A percentile compares a stretch with the other conserved stretches of the same genome.
Evolutionary conservation across 1,140 invertebrate genomes (phyloP).

Genomic region (Asbolus verrucosus): DNA sequence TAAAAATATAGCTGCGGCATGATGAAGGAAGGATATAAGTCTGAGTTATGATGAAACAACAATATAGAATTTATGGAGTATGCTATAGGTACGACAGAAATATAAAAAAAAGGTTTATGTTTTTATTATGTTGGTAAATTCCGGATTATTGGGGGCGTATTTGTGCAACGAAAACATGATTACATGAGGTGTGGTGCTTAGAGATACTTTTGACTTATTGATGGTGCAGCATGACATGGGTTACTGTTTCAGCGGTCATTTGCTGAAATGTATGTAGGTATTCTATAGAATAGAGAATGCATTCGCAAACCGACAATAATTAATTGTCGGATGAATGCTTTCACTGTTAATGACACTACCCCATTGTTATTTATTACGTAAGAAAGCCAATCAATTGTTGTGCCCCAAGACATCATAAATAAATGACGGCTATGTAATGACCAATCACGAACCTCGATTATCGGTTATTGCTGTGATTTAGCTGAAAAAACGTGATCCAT

Average conservation of each 20-base stretch:
- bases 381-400: constrained; percentile 1
- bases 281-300: neutral
- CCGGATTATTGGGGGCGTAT: neutral
- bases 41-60: neutral
- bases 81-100: neutral
- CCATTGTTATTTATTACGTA: constrained; percentile 2
- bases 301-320: constrained; percentile 1
- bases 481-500: neutral
- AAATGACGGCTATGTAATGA: neutral
- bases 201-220: neutral
- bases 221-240: neutral
- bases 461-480: neutral
- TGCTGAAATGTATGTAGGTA: neutral
- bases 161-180: too few species aligned
- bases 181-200: neutral
- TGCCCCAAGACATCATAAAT: neutral
- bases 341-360: neutral
- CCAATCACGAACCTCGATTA: neutral
- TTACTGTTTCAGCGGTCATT: neutral
- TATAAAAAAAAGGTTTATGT: neutral
- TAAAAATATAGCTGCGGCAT: too few species aligned
- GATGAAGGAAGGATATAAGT: too few species aligned
- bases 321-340: constrained; percentile 2
- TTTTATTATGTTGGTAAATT: neutral
- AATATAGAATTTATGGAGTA: neutral